These are phyloP conservation scores for Cyrtodaria siliqua DNA, from an alignment of 2,888 invertebrate species.

Conservation along the genomic window DNA sequence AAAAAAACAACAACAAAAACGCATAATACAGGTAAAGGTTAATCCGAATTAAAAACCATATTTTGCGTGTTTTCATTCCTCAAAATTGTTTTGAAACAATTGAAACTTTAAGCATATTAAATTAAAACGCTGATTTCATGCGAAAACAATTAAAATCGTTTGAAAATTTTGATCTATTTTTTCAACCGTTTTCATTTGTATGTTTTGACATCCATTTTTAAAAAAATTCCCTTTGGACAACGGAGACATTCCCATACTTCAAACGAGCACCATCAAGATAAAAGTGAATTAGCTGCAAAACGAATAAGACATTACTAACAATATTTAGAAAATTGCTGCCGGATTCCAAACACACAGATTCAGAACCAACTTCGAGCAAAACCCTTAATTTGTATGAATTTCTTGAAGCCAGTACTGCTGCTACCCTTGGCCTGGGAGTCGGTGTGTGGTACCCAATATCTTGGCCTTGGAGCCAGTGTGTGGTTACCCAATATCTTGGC, in stretches of 20 bases:
- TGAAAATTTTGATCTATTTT: too few relatives aligned
- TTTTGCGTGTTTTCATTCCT: background rate
- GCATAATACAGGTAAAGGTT: background rate
- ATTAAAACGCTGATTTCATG: too few relatives aligned
- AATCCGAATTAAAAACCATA: background rate
- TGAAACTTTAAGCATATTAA: too few relatives aligned
- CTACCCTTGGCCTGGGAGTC: too few relatives aligned
- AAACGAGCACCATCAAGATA: background rate
- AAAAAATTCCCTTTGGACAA: background rate
- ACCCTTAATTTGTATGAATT: background rate
- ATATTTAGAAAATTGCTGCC: background rate
- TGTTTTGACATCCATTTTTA: too few relatives aligned
- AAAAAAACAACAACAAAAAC: background rate
- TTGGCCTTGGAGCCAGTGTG: too few relatives aligned
- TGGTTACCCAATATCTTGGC: too few relatives aligned
- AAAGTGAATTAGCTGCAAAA: slow-evolving; percentile 6
- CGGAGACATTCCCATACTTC: background rate
- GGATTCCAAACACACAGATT: background rate
- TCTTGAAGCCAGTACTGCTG: background rate
- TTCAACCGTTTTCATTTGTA: too few relatives aligned
- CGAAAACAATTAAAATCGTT: too few relatives aligned
- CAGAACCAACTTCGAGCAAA: slow-evolving; percentile 2
- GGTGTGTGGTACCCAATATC: too few relatives aligned
- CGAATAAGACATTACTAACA: slow-evolving; percentile 2
- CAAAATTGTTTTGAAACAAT: background rate